Base-by-base conservation (phyloP, 2,888 invertebrate genomes). In the Eristalis pertinax region DNA sequence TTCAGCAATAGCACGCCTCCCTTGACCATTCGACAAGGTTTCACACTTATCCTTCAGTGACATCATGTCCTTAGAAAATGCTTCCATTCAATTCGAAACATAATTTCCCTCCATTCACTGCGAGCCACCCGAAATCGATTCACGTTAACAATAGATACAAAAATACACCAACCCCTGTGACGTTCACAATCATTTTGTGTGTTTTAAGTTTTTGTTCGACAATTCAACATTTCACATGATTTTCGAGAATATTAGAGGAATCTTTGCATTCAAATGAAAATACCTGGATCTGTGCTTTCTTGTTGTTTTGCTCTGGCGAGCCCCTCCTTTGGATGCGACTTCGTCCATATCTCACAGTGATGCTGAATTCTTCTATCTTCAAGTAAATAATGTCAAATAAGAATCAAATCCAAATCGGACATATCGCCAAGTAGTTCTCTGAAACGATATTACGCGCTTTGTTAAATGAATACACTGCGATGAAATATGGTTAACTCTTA, bases 261-360 rank as follows among this genome's bases (percentile, higher is more conserved):
- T 38, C 3, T 38, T 13, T 38, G 38, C 73, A 62, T 3, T 5
- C 32, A 32, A 60, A 56, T 58, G 5, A 60, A 19, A 24, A 24
- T 76, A 87, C 87, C 87, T 87, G 72, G 87, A 87, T 79, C 87
- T 83, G 60, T 87, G 87, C 26, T 87, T 87, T 50, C 79, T 56
- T 60, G 32, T 24, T 58, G 84, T 56, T 73, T 87, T 87, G 68
- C 68, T 76, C 50, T 83, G 83, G 24, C 75, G 79, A 79, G 87
- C 75, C 75, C 72, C 83, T 79, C 76, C 87, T 73, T 87, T 87
- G 29, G 84, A 38, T 58, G 75, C 38, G 19, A 72, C 72, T 41
- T 84, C 76, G 43, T 87, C 87, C 87, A 87, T 87, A 26, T 76
- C 68, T 56, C 8, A n/a, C 35, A 68, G 60, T 29, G 60, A 60